A percentile compares a stretch with the other conserved stretches of the same genome.
phyloP scores from a whole-genome alignment of 2,797 vertebrate genomes.

The Podarcis siculus region DNA sequence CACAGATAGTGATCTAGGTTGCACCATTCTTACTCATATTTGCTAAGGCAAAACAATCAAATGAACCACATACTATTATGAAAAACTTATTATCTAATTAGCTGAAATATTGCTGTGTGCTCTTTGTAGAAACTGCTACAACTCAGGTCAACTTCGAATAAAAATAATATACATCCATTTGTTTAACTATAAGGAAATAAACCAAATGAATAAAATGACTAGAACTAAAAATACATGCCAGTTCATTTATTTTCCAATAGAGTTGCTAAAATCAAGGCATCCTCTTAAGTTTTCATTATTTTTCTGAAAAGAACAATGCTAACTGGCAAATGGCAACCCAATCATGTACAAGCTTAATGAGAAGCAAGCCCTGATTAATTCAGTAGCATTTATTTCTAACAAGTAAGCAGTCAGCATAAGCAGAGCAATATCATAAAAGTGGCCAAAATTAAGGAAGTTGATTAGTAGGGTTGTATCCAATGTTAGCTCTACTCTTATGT shows the following conservation, averaged over 20 bases:
- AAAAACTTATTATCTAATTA: background rate
- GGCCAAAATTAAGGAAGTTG: background rate
- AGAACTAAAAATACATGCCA: background rate
- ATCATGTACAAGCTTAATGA: background rate
- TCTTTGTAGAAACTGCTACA: background rate
- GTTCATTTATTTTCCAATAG: background rate
- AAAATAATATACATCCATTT: background rate
- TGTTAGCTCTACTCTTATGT: too few relatives aligned
- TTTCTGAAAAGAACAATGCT: background rate
- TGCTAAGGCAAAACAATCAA: background rate
- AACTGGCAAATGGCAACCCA: background rate
- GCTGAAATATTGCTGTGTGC: conserved; percentile 22
- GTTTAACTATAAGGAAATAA: conserved; percentile 20
- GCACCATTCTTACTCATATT: conserved; percentile 10
- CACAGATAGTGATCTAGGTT: background rate
- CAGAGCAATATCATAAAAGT: background rate
- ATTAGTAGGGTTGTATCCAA: too few relatives aligned
- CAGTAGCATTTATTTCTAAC: background rate
- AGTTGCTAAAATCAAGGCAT: background rate
- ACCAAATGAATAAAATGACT: background rate
- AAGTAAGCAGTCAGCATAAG: background rate
- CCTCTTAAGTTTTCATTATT: background rate
- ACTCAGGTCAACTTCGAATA: conserved; percentile 33
- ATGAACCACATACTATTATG: background rate
- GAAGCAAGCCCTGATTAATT: background rate